Evolutionary conservation across 2,888 invertebrate species (phyloP).

Genomic region (Drosophila niveifrons): DNA sequence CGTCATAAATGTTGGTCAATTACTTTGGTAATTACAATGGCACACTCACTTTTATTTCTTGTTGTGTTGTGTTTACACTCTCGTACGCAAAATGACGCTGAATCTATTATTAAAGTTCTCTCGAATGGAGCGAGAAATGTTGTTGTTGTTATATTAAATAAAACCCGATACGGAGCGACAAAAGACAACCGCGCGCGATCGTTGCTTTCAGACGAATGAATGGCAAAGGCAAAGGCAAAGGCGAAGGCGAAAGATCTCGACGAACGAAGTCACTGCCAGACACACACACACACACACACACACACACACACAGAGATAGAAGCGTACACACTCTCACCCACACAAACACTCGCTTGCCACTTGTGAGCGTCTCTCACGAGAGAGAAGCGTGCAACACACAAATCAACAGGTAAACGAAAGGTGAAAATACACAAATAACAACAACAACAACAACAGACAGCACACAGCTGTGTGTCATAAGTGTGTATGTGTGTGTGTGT

Average conservation of each 20-base stretch:
- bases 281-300: constrained; percentile 32
- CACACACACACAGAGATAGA: no score
- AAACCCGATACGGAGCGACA: constrained; percentile 21
- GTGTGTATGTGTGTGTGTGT: constrained; percentile 12
- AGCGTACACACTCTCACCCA: constrained; percentile 32
- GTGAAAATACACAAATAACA: constrained; percentile 51
- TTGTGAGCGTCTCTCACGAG: constrained; percentile 33
- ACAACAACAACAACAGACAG: constrained; percentile 2
- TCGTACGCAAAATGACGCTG: constrained; percentile 16
- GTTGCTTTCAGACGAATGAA: constrained; percentile 77
- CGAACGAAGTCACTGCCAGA: constrained; percentile 60
- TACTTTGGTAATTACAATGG: constrained; percentile 7
- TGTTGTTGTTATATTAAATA: background rate
- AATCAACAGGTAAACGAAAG: constrained; percentile 75
- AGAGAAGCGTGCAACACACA: constrained; percentile 34
- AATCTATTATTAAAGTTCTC: constrained; percentile 31
- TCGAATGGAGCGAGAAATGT: constrained; percentile 30
- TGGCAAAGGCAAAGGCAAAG: constrained; percentile 41
- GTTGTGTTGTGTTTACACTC: constrained; percentile 1
- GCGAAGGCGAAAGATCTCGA: constrained; percentile 52
- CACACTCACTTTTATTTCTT: constrained; percentile 34
- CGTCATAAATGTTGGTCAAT: constrained; percentile 18
- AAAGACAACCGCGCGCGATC: constrained; percentile 75
- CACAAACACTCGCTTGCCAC: constrained; percentile 28
- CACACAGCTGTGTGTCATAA: constrained; percentile 4